phyloP scores from a whole-genome alignment of 2,888 invertebrate species.

The Eupithecia inturbata region DNA sequence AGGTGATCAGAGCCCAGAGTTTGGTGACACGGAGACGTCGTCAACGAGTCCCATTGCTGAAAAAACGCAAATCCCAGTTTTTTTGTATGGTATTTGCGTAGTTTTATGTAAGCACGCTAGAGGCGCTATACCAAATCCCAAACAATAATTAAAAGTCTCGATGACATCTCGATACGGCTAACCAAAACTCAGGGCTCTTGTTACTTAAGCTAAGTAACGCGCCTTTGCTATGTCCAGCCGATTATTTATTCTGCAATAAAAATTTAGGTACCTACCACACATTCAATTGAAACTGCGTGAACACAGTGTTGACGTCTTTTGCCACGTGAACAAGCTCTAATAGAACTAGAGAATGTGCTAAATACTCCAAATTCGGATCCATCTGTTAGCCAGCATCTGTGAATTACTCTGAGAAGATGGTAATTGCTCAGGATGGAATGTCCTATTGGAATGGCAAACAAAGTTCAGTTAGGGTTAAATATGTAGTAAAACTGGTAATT shows the following conservation, averaged over 20 bases:
- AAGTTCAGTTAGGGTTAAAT: slow-evolving; percentile 35
- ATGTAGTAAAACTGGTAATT: background rate
- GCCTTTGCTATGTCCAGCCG: too few species aligned
- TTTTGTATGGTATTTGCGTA: too few species aligned
- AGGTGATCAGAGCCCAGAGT: too few species aligned
- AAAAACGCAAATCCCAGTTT: too few species aligned
- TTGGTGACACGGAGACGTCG: too few species aligned
- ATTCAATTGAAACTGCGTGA: background rate
- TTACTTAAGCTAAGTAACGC: too few species aligned
- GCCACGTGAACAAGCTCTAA: background rate
- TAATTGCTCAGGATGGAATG: slow-evolving; percentile 49
- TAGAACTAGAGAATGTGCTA: slow-evolving; percentile 15
- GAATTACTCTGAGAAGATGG: slow-evolving; percentile 49
- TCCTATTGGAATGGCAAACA: slow-evolving; percentile 40
- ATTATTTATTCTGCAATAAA: background rate
- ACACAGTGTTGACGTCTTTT: background rate
- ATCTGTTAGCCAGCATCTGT: slow-evolving; percentile 51
- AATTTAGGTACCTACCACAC: background rate
- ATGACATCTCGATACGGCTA: too few species aligned
- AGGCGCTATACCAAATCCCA: too few species aligned
- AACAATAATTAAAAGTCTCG: too few species aligned
- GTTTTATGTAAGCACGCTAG: too few species aligned
- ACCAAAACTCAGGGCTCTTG: too few species aligned
- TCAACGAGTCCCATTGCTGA: too few species aligned
- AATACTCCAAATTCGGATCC: slow-evolving; percentile 47